A percentile compares a stretch with the other conserved stretches of the same genome.
Evolutionary conservation across 2,888 invertebrate genomes (phyloP).

Genomic region (Caradrina clavipalpis): DNA sequence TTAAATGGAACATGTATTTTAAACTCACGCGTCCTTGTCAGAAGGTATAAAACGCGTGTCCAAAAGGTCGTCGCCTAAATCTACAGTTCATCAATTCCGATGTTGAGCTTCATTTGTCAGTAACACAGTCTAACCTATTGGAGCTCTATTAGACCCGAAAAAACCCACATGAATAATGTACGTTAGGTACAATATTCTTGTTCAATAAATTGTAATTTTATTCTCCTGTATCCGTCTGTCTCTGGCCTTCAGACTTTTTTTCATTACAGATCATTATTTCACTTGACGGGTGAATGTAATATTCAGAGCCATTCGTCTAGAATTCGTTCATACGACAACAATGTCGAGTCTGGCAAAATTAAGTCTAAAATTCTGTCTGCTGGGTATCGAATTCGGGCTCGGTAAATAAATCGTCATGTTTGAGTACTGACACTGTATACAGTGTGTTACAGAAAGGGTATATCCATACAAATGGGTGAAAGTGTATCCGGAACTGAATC

Average conservation of each 20-base stretch:
- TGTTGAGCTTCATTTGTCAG: conserved; percentile 41
- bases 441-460: no score
- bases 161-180: conserved; percentile 44
- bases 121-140: conserved; percentile 29
- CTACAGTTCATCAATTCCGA: conserved; percentile 29
- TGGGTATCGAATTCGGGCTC: background rate
- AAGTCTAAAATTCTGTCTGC: conserved; percentile 11
- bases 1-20: background rate
- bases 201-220: conserved; percentile 51
- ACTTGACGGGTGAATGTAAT: conserved; percentile 50
- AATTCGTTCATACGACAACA: conserved; percentile 33
- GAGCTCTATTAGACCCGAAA: conserved; percentile 35
- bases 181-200: conserved; percentile 30
- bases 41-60: background rate
- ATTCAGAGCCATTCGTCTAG: conserved; percentile 40
- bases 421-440: background rate
- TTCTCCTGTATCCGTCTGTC: conserved; percentile 27
- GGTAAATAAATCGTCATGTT: background rate
- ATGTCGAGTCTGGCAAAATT: conserved; percentile 12
- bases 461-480: no score
- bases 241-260: conserved; percentile 40
- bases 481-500: no score
- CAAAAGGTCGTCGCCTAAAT: conserved; percentile 23
- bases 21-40: background rate
- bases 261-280: conserved; percentile 50